Conservation (phyloP, 2,113 vertebrate species). For the Kryptolebias marmoratus region DNA sequence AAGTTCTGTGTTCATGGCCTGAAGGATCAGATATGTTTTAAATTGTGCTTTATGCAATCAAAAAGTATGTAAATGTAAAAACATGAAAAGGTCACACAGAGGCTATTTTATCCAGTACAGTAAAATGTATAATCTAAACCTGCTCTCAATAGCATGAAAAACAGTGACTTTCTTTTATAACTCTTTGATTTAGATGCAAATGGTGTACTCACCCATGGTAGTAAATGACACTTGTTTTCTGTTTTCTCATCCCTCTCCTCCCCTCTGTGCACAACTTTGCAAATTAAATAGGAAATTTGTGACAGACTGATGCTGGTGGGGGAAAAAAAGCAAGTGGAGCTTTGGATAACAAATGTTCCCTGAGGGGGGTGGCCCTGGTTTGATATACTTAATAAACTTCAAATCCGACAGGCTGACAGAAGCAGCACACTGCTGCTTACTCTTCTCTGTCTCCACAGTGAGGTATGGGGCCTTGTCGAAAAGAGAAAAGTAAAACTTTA, state of each 20-base stretch:
- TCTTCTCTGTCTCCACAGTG: conserved; percentile 50
- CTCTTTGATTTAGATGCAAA: conserved; percentile 70
- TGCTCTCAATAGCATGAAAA: conserved; percentile 48
- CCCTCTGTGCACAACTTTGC: conserved; percentile 69
- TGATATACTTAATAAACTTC: conserved; percentile 81
- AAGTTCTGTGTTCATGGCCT: too few species aligned
- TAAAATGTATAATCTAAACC: conserved; percentile 40
- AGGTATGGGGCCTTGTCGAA: conserved; percentile 63
- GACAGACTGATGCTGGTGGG: conserved; percentile 75
- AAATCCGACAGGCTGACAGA: conserved; percentile 74
- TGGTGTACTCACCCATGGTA: conserved; percentile 53
- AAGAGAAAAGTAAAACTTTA: conserved; percentile 63
- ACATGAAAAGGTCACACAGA: neutral
- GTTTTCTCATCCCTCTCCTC: conserved; percentile 58
- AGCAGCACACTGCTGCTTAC: conserved; percentile 60
- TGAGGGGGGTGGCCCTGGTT: conserved; percentile 71
- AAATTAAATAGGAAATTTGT: conserved; percentile 80
- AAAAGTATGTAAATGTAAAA: neutral
- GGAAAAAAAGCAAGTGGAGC: conserved; percentile 70
- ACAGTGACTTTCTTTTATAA: conserved; percentile 53
- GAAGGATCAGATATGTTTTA: neutral
- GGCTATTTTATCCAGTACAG: conserved; percentile 20
- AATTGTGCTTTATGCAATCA: neutral
- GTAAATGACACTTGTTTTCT: conserved; percentile 73
- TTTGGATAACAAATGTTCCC: conserved; percentile 80